These are phyloP conservation scores for Eledona agricola DNA, from an alignment of 2,888 invertebrate species.

Conservation along the genomic window DNA sequence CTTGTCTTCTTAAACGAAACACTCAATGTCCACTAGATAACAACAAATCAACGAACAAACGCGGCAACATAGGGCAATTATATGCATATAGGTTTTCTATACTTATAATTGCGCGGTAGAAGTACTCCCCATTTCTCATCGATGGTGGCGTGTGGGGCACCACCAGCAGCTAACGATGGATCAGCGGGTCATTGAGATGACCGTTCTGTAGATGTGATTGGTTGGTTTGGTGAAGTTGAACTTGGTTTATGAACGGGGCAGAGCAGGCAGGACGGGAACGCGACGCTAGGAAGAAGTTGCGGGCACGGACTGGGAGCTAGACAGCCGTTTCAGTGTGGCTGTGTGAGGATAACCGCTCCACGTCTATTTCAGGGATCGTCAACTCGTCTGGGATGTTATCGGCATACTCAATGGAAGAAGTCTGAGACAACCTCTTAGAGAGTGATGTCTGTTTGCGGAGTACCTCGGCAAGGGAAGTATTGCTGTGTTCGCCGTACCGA, in stretches of 20 bases:
- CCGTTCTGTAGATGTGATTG: no score
- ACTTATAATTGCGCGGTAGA: slow-evolving; percentile 25
- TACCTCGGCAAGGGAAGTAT: slow-evolving; percentile 91
- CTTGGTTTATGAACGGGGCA: slow-evolving; percentile 37
- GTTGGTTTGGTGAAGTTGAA: slow-evolving; percentile 28
- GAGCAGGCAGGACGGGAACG: slow-evolving; percentile 46
- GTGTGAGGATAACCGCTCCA: slow-evolving; percentile 90
- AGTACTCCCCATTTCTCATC: no score
- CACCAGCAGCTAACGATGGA: slow-evolving; percentile 43
- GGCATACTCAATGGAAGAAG: slow-evolving; percentile 91
- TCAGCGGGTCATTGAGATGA: slow-evolving; percentile 13
- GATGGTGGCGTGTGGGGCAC: slow-evolving; percentile 38
- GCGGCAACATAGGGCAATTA: slow-evolving; percentile 44
- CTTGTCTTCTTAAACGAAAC: slow-evolving; percentile 44
- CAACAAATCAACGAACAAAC: slow-evolving; percentile 58
- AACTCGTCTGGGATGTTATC: slow-evolving; percentile 88
- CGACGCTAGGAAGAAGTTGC: slow-evolving; percentile 42
- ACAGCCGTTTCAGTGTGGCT: slow-evolving; percentile 96
- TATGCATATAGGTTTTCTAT: slow-evolving; percentile 18
- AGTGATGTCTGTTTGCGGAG: slow-evolving; percentile 93
- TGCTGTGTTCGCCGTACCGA: slow-evolving; percentile 90
- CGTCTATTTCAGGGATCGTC: slow-evolving; percentile 91
- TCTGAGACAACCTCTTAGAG: slow-evolving; percentile 90
- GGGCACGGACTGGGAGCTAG: slow-evolving; percentile 64
- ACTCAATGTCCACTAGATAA: slow-evolving; percentile 55